Base-by-base conservation (phyloP, 2,797 vertebrate species). In the Numenius phaeopus region DNA sequence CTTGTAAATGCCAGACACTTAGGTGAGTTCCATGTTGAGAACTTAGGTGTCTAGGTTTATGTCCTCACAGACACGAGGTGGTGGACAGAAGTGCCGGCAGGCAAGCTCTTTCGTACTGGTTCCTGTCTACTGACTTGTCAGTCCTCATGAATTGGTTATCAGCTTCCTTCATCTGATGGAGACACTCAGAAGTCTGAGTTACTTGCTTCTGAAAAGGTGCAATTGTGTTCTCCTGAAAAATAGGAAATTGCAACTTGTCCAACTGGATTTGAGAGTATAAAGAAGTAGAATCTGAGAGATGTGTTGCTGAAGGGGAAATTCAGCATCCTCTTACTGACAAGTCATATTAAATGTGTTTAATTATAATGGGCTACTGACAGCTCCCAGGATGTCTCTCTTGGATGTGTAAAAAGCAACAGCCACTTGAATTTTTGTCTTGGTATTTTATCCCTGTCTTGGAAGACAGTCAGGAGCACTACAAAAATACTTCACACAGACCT, bases 261-360 rank as follows among this genome's bases (percentile, higher is more conserved):
- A 54, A 37, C 32, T 78, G 29, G 15, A 78, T 95, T 81, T 83
- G 54, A 89, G 89, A 70, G 18, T 7, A 62, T 24, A 82, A 90
- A 72, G 61, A 32, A 59, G 27, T 18, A 52, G 18, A 82, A 64
- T 76, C 15, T 66, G 59, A 81, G 64, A 42, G 47, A 75, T 39
- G n/a, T n/a, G n/a, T 39, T 76, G 89, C 78, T 90, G 83, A 93
- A 73, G 73, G 73, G 54, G 66, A 93, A 87, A 93, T 94, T 73
- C 59, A 89, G 39, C 80, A 92, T 89, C 83, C 83, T 82, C 70
- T 62, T 72, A 66, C 83, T 94, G 77, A 82, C 94, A 94, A 85
- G 61, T 93, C 67, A 24, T 79, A 75, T 80, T 90, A 91, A 91
- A 75, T 76, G 30, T 58, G 32, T 62, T 85, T 88, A 89, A 89